Percentiles rank a stretch among this genome's conserved stretches.
phyloP scores from a whole-genome alignment of 2,888 invertebrate genomes.

The Chloromyia formosa region DNA sequence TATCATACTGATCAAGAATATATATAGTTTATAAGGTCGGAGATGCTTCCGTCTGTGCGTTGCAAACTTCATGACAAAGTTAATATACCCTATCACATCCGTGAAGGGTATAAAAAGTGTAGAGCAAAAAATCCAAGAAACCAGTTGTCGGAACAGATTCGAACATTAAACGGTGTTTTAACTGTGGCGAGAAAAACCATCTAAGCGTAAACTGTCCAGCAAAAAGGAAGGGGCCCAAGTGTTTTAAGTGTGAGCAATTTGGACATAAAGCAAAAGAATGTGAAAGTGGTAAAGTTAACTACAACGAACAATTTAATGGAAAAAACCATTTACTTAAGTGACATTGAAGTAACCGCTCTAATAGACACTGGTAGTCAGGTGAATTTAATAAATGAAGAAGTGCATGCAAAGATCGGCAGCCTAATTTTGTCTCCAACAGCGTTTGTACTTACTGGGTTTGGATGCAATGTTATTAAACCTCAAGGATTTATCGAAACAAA shows the following conservation, averaged over 20 bases:
- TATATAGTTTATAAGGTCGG: too few species aligned
- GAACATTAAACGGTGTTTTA: not conserved
- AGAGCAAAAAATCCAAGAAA: too few species aligned
- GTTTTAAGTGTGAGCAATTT: slow-evolving; percentile 6
- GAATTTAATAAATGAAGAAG: not conserved
- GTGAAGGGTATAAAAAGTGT: too few species aligned
- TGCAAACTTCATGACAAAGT: too few species aligned
- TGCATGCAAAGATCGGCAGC: not conserved
- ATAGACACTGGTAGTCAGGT: not conserved
- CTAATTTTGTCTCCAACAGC: not conserved
- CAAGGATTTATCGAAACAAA: not conserved
- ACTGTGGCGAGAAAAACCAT: not conserved
- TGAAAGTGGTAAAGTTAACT: not conserved
- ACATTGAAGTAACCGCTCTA: not conserved
- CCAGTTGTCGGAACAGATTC: too few species aligned
- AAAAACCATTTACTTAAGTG: not conserved
- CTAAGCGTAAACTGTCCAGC: not conserved
- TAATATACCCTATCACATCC: too few species aligned
- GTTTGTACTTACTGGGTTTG: not conserved
- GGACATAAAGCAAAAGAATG: not conserved
- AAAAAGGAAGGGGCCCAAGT: not conserved
- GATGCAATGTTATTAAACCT: not conserved
- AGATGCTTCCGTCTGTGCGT: too few species aligned
- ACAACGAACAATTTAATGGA: not conserved
- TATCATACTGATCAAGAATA: too few species aligned